Evolutionary conservation across 2,888 invertebrate species (phyloP).

Genomic region (Drosophila siamana): DNA sequence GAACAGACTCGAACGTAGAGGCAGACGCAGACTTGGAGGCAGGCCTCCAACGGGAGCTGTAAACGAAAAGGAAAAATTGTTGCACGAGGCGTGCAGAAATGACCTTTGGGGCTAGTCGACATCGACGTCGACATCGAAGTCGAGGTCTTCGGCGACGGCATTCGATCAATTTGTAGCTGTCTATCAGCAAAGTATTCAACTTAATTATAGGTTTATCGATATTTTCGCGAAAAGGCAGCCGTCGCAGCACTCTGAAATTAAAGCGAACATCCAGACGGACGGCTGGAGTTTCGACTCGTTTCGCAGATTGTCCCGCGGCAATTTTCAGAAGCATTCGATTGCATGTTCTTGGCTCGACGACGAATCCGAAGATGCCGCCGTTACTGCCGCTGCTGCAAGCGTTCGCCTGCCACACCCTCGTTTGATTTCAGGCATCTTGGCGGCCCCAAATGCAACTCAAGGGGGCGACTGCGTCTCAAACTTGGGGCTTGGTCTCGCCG

Average conservation of each 20-base stretch:
- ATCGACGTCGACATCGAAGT: too few species aligned
- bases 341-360: constrained; percentile 51
- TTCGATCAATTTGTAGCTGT: constrained; percentile 79
- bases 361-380: constrained; percentile 22
- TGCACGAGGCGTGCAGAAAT: constrained; percentile 50
- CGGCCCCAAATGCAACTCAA: constrained; percentile 27
- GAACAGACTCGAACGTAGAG: not conserved
- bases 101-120: constrained; percentile 70
- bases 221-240: constrained; percentile 54
- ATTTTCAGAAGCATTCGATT: constrained; percentile 79
- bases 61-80: constrained; percentile 48
- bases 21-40: constrained; percentile 9
- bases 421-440: constrained; percentile 72
- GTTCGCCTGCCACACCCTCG: constrained; percentile 74
- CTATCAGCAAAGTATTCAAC: constrained; percentile 69
- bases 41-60: constrained; percentile 69
- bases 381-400: constrained; percentile 55
- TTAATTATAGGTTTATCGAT: constrained; percentile 74
- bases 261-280: constrained; percentile 28
- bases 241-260: constrained; percentile 54
- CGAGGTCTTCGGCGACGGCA: constrained; percentile 51
- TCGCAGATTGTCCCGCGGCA: constrained; percentile 74
- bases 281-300: constrained; percentile 51
- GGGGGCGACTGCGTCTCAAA: constrained; percentile 24
- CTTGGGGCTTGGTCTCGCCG: constrained; percentile 35